phyloP scores from a whole-genome alignment of 2,113 vertebrate species.

The Argyrosomus japonicus region DNA sequence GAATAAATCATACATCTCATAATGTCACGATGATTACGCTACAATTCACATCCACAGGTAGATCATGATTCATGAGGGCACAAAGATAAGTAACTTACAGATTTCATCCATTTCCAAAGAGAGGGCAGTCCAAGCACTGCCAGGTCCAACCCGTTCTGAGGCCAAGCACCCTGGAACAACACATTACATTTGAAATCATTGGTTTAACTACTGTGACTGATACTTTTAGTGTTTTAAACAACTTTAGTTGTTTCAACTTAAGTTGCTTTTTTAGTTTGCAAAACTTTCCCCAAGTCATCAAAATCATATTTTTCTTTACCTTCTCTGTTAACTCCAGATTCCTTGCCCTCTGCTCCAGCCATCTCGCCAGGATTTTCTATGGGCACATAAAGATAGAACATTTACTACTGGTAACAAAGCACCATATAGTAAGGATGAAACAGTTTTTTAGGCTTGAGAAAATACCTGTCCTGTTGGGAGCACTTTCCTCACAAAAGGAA shows the following conservation, averaged over 20 bases:
- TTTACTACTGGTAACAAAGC: not conserved
- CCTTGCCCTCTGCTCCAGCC: conserved; percentile 92
- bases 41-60: not conserved
- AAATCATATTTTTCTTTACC: conserved; percentile 79
- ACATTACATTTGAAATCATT: not conserved
- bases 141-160: conserved; percentile 93
- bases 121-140: conserved; percentile 87
- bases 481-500: conserved; percentile 89
- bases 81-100: conserved; percentile 80
- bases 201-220: not conserved
- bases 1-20: not conserved
- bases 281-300: not conserved
- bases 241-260: too few relatives aligned
- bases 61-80: not conserved
- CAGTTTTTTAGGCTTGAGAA: not conserved
- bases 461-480: conserved; percentile 91
- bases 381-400: conserved; percentile 16
- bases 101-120: conserved; percentile 86
- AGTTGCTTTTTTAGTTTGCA: not conserved
- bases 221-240: not conserved
- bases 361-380: conserved; percentile 91
- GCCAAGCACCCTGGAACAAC: conserved; percentile 89
- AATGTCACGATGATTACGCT: not conserved
- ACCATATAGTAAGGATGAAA: not conserved
- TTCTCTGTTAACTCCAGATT: conserved; percentile 96